These are phyloP conservation scores for Dexiosoma caninum DNA, from an alignment of 2,888 invertebrate species.

Conservation along the genomic window DNA sequence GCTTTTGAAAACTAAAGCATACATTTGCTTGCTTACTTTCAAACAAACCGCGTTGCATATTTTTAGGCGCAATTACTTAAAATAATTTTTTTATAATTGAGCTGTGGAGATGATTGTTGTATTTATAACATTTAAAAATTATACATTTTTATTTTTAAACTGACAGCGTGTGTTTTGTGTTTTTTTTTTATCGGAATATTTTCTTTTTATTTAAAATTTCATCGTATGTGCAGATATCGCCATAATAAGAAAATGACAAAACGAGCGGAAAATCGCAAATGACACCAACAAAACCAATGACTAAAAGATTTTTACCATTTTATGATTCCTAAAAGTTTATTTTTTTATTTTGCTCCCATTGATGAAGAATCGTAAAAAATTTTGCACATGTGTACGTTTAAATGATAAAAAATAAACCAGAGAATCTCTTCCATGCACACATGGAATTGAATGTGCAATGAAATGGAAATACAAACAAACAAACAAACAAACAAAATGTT, in stretches of 20 bases:
- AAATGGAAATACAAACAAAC: slow-evolving; percentile 39
- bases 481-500: slow-evolving; percentile 27
- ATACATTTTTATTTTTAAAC: too few species aligned
- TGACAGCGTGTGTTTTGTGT: not conserved
- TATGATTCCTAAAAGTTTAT: slow-evolving; percentile 2
- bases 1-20: not conserved
- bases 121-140: too few species aligned
- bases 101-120: too few species aligned
- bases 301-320: slow-evolving; percentile 48
- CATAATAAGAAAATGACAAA: slow-evolving; percentile 65
- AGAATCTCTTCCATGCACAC: slow-evolving; percentile 21
- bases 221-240: not conserved
- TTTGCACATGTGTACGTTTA: slow-evolving; percentile 61
- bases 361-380: slow-evolving; percentile 17
- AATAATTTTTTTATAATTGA: too few species aligned
- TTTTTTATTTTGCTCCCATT: not conserved
- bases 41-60: not conserved
- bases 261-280: slow-evolving; percentile 75
- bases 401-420: slow-evolving; percentile 42
- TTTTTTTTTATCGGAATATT: not conserved
- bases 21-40: not conserved
- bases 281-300: slow-evolving; percentile 58
- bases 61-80: not conserved
- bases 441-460: slow-evolving; percentile 38
- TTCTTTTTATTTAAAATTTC: not conserved